These are phyloP conservation scores for Ursus arctos DNA, from an alignment of 2,113 vertebrate genomes.

Conservation along the genomic window DNA sequence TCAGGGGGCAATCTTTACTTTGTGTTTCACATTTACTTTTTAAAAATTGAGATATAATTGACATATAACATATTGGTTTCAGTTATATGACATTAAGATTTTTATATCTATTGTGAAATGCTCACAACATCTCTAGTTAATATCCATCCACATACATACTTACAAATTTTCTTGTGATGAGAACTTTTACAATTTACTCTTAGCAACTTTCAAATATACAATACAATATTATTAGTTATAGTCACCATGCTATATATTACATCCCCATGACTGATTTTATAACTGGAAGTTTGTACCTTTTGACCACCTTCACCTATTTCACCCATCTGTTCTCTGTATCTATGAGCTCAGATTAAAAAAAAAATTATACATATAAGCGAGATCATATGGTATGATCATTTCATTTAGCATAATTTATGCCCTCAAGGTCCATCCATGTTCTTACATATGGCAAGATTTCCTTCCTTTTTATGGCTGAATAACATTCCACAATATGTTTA, in stretches of 20 bases:
- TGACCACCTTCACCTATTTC: neutral
- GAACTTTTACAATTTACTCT: neutral
- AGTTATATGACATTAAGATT: neutral
- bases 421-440: neutral
- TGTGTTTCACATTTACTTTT: neutral
- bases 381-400: neutral
- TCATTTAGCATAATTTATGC: neutral
- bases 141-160: neutral
- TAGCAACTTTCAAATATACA: neutral
- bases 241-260: neutral
- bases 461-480: neutral
- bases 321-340: neutral
- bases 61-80: neutral
- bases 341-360: neutral
- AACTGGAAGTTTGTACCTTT: neutral
- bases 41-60: neutral
- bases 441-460: neutral
- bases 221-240: neutral
- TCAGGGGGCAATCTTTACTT: neutral
- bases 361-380: neutral
- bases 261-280: neutral
- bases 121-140: neutral
- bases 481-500: neutral
- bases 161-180: neutral
- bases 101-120: neutral